Conservation (phyloP, 2,888 invertebrate genomes). For the Drosophila mayaguana region DNA sequence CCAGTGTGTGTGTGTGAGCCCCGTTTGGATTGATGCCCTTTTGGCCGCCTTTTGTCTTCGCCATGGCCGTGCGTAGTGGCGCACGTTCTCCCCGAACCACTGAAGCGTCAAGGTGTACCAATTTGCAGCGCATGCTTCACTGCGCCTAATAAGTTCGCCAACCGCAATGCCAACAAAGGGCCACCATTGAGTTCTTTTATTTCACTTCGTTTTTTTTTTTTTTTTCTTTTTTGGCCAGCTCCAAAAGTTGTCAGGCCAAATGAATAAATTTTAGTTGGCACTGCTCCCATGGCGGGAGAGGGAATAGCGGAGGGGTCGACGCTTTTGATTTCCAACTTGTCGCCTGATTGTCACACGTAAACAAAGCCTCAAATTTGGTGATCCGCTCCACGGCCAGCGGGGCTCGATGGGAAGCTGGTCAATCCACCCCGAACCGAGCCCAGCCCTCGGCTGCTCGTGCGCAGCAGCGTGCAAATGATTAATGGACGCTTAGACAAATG, state of each 20-base stretch:
- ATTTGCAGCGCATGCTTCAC: constrained; percentile 82
- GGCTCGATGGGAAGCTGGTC: constrained; percentile 29
- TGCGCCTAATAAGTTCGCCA: constrained; percentile 78
- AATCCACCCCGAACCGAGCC: constrained; percentile 32
- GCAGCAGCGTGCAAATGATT: constrained; percentile 83
- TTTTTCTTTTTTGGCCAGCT: constrained; percentile 17
- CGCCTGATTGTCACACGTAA: constrained; percentile 80
- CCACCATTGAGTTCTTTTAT: constrained; percentile 40
- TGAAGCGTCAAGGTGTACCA: constrained; percentile 84
- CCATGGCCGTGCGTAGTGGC: constrained; percentile 14
- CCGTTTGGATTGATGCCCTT: constrained; percentile 65
- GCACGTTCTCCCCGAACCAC: constrained; percentile 59
- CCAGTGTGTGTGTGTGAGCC: constrained; percentile 8
- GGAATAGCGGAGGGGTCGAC: constrained; percentile 11
- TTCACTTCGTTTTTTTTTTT: not conserved
- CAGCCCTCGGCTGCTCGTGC: constrained; percentile 54
- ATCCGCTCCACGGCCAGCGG: constrained; percentile 28
- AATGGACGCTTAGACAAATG: constrained; percentile 85
- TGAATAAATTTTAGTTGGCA: constrained; percentile 72
- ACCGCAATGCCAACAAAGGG: constrained; percentile 63
- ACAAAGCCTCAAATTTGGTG: constrained; percentile 76
- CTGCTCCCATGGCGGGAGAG: not conserved
- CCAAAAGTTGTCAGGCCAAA: constrained; percentile 68
- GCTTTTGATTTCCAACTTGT: constrained; percentile 78
- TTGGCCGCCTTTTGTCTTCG: constrained; percentile 57